These are phyloP conservation scores for Struthidea cinerea DNA, from an alignment of 2,113 vertebrate genomes.

Conservation along the genomic window DNA sequence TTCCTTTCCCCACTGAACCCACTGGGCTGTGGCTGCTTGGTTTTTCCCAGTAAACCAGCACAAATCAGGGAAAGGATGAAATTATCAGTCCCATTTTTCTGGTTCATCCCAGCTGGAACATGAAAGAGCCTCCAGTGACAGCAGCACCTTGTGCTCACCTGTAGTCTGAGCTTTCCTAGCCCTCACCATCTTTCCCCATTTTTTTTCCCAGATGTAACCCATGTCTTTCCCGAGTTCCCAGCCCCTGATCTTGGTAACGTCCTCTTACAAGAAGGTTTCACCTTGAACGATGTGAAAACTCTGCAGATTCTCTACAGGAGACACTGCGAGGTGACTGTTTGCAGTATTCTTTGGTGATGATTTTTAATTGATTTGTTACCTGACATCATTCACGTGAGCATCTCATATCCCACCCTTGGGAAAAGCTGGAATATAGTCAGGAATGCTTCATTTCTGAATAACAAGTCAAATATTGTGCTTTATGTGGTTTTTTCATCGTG, in stretches of 20 bases:
- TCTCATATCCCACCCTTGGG: not conserved
- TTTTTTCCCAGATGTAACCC: slow-evolving; percentile 81
- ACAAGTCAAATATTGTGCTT: not conserved
- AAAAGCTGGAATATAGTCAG: not conserved
- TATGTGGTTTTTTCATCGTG: not conserved
- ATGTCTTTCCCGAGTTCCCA: slow-evolving; percentile 88
- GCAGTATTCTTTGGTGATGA: not conserved
- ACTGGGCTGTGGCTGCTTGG: not conserved
- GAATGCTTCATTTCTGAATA: not conserved
- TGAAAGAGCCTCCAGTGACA: not conserved
- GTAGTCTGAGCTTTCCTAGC: not conserved
- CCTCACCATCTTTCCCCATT: not conserved
- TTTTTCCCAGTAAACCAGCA: not conserved
- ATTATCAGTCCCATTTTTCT: not conserved
- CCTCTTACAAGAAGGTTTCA: slow-evolving; percentile 84
- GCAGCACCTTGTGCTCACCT: not conserved
- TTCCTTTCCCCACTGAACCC: not conserved
- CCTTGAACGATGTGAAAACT: slow-evolving; percentile 82
- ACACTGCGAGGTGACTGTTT: slow-evolving; percentile 88
- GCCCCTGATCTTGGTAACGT: slow-evolving; percentile 76
- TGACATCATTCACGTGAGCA: not conserved
- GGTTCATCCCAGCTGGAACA: not conserved
- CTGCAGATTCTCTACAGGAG: slow-evolving; percentile 89
- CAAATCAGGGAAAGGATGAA: not conserved
- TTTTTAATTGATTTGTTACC: not conserved